Percentiles rank a stretch among this genome's conserved stretches.
Evolutionary conservation across 1,140 invertebrate species (phyloP).

Genomic region (Meloidogyne chitwoodi): DNA sequence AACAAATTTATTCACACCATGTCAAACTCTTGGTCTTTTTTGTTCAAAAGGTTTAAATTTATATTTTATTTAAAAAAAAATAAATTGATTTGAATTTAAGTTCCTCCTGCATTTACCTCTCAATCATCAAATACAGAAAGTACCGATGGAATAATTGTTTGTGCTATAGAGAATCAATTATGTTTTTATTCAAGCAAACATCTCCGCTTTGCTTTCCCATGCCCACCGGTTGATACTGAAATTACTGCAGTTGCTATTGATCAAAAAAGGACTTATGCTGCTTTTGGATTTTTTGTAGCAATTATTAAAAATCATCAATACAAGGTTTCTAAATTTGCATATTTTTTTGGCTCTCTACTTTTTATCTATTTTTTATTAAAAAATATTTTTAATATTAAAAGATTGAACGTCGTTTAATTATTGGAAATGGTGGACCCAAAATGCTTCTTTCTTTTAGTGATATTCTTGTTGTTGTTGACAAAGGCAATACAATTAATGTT

Average conservation of each 20-base stretch:
- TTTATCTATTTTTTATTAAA: background rate
- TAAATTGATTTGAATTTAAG: background rate
- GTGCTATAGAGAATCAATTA: background rate
- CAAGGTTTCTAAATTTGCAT: background rate
- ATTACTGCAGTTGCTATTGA: background rate
- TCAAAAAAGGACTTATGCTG: background rate
- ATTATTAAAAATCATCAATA: background rate
- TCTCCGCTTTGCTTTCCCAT: background rate
- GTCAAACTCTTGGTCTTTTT: constrained; percentile 14
- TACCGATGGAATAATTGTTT: background rate
- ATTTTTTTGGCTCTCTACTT: background rate
- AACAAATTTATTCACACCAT: constrained; percentile 19
- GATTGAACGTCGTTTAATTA: constrained; percentile 13
- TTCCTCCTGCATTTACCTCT: background rate
- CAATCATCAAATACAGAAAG: background rate
- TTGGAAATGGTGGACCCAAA: constrained; percentile 6
- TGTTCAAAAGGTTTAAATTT: constrained; percentile 1
- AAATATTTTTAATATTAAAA: background rate
- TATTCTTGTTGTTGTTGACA: constrained; percentile 24
- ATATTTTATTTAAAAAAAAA: background rate
- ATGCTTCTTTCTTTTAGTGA: constrained; percentile 20
- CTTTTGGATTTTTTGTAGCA: background rate
- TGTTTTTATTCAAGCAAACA: background rate
- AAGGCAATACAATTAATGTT: constrained; percentile 18
- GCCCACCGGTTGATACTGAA: background rate